Base-by-base conservation (phyloP, 2,113 vertebrate genomes). In the Scophthalmus maximus region DNA sequence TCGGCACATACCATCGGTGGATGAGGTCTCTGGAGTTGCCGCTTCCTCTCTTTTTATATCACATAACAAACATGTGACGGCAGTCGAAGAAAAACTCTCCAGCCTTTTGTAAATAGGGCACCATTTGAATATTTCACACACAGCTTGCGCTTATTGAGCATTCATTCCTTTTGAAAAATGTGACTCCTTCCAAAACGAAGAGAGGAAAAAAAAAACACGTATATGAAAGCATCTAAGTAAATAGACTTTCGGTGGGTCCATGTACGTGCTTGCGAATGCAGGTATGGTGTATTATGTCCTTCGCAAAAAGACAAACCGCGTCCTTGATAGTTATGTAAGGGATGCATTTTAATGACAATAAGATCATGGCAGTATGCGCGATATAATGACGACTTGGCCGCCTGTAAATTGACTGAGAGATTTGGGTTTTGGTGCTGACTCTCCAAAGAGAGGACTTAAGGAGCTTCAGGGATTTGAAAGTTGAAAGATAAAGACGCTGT, bases 61-160 rank as follows among this genome's bases (percentile, higher is more conserved):
- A 62, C 82, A 71, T 59, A 87, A 87, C 87, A 88, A 15, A 89
- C 87, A 83, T 86, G 86, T 57, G 85, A 80, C 53, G 50, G 73
- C 69, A 70, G 68, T 51, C 36, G 68, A 57, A 83, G 34, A 81
- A 56, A 75, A 68, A 68, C 74, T 88, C 68, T 79, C 56, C 75
- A 74, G 73, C 56, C 78, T 82, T 79, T 88, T 79, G 81, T 83
- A 88, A 89, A 89, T 85, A 87, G 81, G 81, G 40, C 78, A 70
- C 49, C 22, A 55, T 87, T 87, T 87, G 79, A 90, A 88, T 87
- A 85, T 85, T 86, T 86, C 66, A 81, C 72, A 66, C 53, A 18
- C 20, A 40, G 79, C 65, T 71, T 47, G 57, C 32, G 40, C 65
- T 76, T 80, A 63, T 64, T 63, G 68, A 63, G 60, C 40, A 66